phyloP scores from a whole-genome alignment of 2,113 vertebrate genomes.

The Pachypanchax playfairii region DNA sequence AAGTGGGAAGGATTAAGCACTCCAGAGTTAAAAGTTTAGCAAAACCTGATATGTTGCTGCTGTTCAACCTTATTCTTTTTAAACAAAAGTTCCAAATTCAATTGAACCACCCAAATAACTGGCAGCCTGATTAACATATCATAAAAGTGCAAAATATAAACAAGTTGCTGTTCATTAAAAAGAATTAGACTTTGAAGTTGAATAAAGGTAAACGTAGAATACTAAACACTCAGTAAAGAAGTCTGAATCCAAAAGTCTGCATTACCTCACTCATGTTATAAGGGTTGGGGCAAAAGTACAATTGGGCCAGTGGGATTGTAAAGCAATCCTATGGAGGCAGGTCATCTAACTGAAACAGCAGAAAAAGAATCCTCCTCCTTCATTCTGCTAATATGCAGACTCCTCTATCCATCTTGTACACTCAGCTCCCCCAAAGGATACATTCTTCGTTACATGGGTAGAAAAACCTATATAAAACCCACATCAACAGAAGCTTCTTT shows the following conservation, averaged over 20 bases:
- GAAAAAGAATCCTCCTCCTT: conserved; percentile 25
- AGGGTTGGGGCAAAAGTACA: conserved; percentile 31
- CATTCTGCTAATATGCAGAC: conserved; percentile 46
- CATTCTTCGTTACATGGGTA: conserved; percentile 41
- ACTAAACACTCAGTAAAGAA: conserved; percentile 34
- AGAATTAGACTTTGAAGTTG: conserved; percentile 4
- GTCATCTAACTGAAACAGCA: conserved; percentile 41
- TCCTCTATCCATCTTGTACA: conserved; percentile 58
- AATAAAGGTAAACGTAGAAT: conserved; percentile 30
- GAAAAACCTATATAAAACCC: conserved; percentile 56
- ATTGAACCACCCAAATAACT: conserved; percentile 29
- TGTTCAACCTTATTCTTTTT: conserved; percentile 3
- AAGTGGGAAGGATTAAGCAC: background rate
- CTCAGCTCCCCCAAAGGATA: conserved; percentile 35
- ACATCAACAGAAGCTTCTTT: conserved; percentile 60
- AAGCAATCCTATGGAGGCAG: conserved; percentile 31
- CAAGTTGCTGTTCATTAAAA: conserved; percentile 33
- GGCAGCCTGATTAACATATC: conserved; percentile 22
- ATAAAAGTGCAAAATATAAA: conserved; percentile 49
- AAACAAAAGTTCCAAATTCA: conserved; percentile 25
- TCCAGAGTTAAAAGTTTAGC: conserved; percentile 17
- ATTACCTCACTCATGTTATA: conserved; percentile 47
- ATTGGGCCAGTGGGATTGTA: conserved; percentile 29
- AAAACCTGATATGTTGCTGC: conserved; percentile 30
- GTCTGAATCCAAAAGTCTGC: conserved; percentile 22